Percentiles rank a stretch among this genome's conserved stretches.
Conservation (phyloP, 2,797 vertebrate genomes). For the Clarias platycephalus region DNA sequence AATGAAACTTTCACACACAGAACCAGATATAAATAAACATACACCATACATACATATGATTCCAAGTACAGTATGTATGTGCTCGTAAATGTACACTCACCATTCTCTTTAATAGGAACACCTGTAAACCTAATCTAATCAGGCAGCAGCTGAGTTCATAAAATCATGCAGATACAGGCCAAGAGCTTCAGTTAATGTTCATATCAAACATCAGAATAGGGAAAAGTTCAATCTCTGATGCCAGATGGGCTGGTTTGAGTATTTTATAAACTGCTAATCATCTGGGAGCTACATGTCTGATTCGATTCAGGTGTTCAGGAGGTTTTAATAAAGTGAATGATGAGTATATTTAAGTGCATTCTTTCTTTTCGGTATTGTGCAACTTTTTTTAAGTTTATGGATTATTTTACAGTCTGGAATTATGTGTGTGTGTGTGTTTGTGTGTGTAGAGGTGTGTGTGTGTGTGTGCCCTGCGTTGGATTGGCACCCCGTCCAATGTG, state of each 20-base stretch:
- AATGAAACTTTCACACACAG: not conserved
- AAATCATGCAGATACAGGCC: not conserved
- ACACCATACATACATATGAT: not conserved
- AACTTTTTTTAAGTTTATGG: not conserved
- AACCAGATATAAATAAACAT: not conserved
- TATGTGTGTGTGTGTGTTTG: not conserved
- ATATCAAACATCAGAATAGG: not conserved
- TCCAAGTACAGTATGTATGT: not conserved
- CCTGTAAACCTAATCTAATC: not conserved
- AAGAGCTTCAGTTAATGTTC: not conserved
- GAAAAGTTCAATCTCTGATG: not conserved
- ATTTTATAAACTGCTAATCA: not conserved
- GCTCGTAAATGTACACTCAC: not conserved
- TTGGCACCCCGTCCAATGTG: too few relatives aligned
- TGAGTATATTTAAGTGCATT: not conserved
- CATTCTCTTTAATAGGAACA: not conserved
- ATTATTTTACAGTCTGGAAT: not conserved
- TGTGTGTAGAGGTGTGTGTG: too few relatives aligned
- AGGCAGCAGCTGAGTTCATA: not conserved
- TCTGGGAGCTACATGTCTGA: not conserved
- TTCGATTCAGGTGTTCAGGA: not conserved
- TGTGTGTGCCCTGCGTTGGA: too few relatives aligned
- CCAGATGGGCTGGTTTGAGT: not conserved
- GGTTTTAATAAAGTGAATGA: not conserved
- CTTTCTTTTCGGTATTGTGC: not conserved